These are phyloP conservation scores for Macrostomum cliftonense DNA, from an alignment of 2,888 invertebrate genomes.

Conservation along the genomic window DNA sequence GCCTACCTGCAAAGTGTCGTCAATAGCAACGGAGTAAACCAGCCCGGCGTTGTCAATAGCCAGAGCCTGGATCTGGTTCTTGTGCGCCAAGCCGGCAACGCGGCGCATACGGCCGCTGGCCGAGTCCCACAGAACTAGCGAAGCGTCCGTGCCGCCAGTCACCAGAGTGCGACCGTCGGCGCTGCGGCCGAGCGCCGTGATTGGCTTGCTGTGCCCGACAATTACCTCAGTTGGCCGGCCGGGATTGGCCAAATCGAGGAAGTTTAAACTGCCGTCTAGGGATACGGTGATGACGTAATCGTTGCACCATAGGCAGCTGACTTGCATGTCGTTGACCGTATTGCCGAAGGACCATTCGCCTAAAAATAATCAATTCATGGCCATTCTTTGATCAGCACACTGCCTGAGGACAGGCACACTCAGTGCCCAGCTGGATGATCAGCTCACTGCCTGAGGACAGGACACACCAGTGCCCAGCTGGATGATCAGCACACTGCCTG, in stretches of 20 bases:
- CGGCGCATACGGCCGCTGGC: conserved; percentile 51
- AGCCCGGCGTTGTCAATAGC: conserved; percentile 47
- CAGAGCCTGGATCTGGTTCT: conserved; percentile 84
- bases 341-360: conserved; percentile 67
- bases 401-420: too few relatives aligned
- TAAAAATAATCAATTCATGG: conserved; percentile 21
- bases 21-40: conserved; percentile 67
- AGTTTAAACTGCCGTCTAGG: not conserved
- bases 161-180: conserved; percentile 50
- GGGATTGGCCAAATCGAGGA: conserved; percentile 1
- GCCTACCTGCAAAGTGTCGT: conserved; percentile 60
- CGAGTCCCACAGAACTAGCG: conserved; percentile 47
- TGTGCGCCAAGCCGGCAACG: conserved; percentile 57
- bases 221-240: conserved; percentile 13
- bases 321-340: conserved; percentile 43
- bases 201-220: conserved; percentile 87
- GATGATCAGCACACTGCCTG: too few relatives aligned
- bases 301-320: conserved; percentile 88
- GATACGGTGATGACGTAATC: conserved; percentile 70
- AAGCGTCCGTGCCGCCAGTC: conserved; percentile 81
- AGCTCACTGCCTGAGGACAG: too few relatives aligned
- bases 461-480: too few relatives aligned
- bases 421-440: too few relatives aligned
- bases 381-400: not conserved
- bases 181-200: conserved; percentile 64